These are phyloP conservation scores for Mycalesis mineus DNA, from an alignment of 2,888 invertebrate species.

Conservation along the genomic window DNA sequence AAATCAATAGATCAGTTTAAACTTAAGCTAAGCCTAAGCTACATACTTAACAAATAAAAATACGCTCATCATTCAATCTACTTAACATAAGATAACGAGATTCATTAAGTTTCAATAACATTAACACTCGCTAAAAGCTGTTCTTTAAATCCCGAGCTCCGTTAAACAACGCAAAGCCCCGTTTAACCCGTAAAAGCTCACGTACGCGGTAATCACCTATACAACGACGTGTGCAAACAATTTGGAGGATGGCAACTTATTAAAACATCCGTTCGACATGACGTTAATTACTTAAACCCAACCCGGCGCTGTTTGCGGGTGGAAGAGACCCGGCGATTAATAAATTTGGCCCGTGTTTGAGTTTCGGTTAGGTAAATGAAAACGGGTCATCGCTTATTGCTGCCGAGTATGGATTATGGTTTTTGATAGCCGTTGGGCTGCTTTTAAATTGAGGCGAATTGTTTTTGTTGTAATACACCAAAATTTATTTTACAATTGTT, in stretches of 20 bases:
- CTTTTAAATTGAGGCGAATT: slow-evolving; percentile 1
- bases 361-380: slow-evolving; percentile 35
- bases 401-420: slow-evolving; percentile 14
- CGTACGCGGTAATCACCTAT: slow-evolving; percentile 35
- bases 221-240: slow-evolving; percentile 36
- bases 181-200: slow-evolving; percentile 19
- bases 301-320: slow-evolving; percentile 39
- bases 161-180: slow-evolving; percentile 3
- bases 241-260: slow-evolving; percentile 41
- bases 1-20: too few relatives aligned
- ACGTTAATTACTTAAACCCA: slow-evolving; percentile 48
- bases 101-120: not conserved
- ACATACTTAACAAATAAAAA: too few relatives aligned
- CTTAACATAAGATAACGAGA: not conserved
- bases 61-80: too few relatives aligned
- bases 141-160: slow-evolving; percentile 2
- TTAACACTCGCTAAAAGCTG: not conserved
- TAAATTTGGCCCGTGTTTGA: slow-evolving; percentile 45
- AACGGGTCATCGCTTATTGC: slow-evolving; percentile 31
- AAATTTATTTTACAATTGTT: too few relatives aligned
- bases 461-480: not conserved
- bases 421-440: slow-evolving; percentile 9
- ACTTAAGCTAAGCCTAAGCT: too few relatives aligned
- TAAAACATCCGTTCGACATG: slow-evolving; percentile 48
- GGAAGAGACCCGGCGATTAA: slow-evolving; percentile 34